Percentiles rank a stretch among this genome's conserved stretches.
These are phyloP conservation scores for Nestor notabilis DNA, from an alignment of 2,113 vertebrate species.

Conservation along the genomic window DNA sequence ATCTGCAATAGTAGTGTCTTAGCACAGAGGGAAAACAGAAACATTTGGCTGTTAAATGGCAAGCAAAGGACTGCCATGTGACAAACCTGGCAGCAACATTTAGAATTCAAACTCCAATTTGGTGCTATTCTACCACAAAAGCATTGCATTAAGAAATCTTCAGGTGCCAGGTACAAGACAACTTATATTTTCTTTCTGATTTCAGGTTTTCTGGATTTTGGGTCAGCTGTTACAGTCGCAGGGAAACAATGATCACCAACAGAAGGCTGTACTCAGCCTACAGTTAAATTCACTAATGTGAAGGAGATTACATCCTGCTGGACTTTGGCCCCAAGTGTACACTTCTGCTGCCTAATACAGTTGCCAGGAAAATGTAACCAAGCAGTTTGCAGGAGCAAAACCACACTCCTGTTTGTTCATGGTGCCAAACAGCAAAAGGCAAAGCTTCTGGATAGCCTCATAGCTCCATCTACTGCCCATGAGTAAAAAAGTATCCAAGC, in stretches of 20 bases:
- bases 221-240: not conserved
- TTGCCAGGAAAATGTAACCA: not conserved
- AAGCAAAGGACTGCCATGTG: not conserved
- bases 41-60: not conserved
- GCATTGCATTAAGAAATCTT: not conserved
- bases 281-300: not conserved
- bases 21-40: not conserved
- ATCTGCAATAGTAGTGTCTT: not conserved
- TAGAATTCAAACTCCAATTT: not conserved
- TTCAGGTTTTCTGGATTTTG: not conserved
- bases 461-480: slow-evolving; percentile 16
- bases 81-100: not conserved
- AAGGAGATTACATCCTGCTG: not conserved
- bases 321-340: not conserved
- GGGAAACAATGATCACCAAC: not conserved
- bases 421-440: not conserved
- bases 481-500: not conserved
- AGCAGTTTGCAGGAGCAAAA: not conserved
- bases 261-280: not conserved
- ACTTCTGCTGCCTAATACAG: not conserved
- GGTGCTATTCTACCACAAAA: not conserved
- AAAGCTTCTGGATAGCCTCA: not conserved
- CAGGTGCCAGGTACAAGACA: not conserved
- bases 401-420: not conserved
- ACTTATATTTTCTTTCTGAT: not conserved